Base-by-base conservation (phyloP, 2,888 invertebrate genomes). In the Platycheirus albimanus region DNA sequence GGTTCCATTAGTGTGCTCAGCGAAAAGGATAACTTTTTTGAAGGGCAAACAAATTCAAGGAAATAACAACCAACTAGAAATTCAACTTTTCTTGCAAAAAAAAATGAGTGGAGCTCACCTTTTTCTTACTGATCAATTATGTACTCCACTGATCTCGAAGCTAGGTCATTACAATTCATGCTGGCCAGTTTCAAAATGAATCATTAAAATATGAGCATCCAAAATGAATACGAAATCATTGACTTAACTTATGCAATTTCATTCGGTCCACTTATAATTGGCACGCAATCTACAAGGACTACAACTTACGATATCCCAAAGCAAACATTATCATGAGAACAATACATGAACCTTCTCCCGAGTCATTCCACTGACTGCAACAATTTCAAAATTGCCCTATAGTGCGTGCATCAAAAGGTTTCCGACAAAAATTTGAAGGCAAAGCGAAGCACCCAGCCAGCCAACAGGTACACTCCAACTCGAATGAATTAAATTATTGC, bases 261-360 rank as follows among this genome's bases (percentile, higher is more conserved):
- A 69, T 36, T 45, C 13, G 54, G 49, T 74, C 52, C 24, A 52
- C 67, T 19, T 61, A 70, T 61, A 36, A 54, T 41, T 61, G 30
- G 38, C 30, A 43, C 61, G 54, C 67, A 36, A 61, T 58, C 28
- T 43, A 64, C 80, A 80, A 80, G 80, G 80, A 80, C 80, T 52
- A 19, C 80, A 70, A 64, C 28, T 17, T 45, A n/a, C n/a, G 19
- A 2, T 19, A 41, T 58, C 30, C 19, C 11, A n/a, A 19, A 13
- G 19, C 6, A 19, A 24, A 41, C 41, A 58, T 41, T 38, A 36
- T 36, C n/a, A 33, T 15, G n/a, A 6, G 54, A 54, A 38, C 36
- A 54, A 17, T 1, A 28, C 24, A n/a, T 6, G 43, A 61, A 45
- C 43, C 61, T 61, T 61, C 43, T 58, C 58, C 6, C 1, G n/a